Base-by-base conservation (phyloP, 2,888 invertebrate genomes). In the Calliphora vomitoria region DNA sequence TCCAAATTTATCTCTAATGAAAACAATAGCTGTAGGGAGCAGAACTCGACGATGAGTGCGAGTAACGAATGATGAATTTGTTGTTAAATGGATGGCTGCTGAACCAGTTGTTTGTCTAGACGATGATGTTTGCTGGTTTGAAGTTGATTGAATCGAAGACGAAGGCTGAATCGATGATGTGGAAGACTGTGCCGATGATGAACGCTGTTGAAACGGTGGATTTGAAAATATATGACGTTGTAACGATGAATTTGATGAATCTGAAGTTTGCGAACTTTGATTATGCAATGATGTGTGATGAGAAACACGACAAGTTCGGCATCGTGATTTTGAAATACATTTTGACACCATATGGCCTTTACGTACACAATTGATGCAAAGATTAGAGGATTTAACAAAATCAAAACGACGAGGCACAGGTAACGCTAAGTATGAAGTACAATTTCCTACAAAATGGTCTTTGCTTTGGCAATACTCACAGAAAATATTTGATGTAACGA, bases 381-480 rank as follows among this genome's bases (percentile, higher is more conserved):
- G 15, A 8, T 4, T 69, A n/a, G 47, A 15, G 13, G 35, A 15
- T 47, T 62, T 75, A 11, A 62, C 31, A 15, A 75, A 62, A n/a
- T 75, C 75, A 35, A 47, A 62, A 20, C 74, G 64, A 15, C 74
- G 55, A 4, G 66, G 0, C n/a, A 66, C 20, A 11, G 72, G 81
- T 25, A 64, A n/a, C 11, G 50, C 18, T 18, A 81, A 58, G 35
- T 68, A 75, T 13, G 47, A 25, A 3, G 66, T 5, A 20, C 66
- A 75, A 25, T 6, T 55, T 15, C 62, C 18, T 3, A 68, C 18
- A 18, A 13, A 55, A 74, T 62, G 75, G 4, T 62, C 62, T 47
- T 75, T 62, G 31, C 20, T 68, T 25, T 66, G 41, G 20, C 81
- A 81, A 38, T 81, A 74, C 8, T 81, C 64, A 38, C 81, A 81